These are phyloP conservation scores for Poecile montanus DNA, from an alignment of 2,797 vertebrate genomes.

Conservation along the genomic window DNA sequence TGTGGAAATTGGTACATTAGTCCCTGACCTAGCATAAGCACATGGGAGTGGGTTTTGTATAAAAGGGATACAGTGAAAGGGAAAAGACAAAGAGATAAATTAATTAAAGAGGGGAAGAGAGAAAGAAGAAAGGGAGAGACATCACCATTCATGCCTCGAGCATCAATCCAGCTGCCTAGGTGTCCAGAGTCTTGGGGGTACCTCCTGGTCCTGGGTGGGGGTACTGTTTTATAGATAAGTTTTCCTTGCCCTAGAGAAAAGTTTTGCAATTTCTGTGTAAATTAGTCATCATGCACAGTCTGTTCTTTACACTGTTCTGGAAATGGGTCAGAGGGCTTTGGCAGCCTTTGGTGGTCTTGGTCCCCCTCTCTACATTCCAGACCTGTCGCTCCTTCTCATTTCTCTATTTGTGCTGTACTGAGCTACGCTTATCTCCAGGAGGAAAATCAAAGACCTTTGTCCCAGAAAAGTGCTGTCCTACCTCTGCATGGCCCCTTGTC, in stretches of 20 bases:
- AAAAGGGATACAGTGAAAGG: not conserved
- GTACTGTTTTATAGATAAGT: not conserved
- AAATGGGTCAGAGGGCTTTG: not conserved
- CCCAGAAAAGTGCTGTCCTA: not conserved
- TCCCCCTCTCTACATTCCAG: not conserved
- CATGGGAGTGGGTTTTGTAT: not conserved
- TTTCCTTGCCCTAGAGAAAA: not conserved
- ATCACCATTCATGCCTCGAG: not conserved
- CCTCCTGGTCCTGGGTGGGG: accelerated
- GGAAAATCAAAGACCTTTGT: not conserved
- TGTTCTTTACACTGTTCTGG: not conserved
- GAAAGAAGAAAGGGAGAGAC: not conserved
- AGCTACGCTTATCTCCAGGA: not conserved
- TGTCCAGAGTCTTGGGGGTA: not conserved
- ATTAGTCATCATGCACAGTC: not conserved
- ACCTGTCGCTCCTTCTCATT: not conserved
- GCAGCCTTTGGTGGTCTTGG: not conserved
- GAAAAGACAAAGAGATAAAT: not conserved
- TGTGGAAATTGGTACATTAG: not conserved
- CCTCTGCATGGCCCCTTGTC: accelerated
- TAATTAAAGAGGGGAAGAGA: not conserved
- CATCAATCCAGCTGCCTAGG: not conserved
- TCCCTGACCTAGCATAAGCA: not conserved
- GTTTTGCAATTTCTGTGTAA: not conserved
- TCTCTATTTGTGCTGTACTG: not conserved